Evolutionary conservation across 2,113 vertebrate species (phyloP).

Genomic region (Nerophis lumbriciformis): DNA sequence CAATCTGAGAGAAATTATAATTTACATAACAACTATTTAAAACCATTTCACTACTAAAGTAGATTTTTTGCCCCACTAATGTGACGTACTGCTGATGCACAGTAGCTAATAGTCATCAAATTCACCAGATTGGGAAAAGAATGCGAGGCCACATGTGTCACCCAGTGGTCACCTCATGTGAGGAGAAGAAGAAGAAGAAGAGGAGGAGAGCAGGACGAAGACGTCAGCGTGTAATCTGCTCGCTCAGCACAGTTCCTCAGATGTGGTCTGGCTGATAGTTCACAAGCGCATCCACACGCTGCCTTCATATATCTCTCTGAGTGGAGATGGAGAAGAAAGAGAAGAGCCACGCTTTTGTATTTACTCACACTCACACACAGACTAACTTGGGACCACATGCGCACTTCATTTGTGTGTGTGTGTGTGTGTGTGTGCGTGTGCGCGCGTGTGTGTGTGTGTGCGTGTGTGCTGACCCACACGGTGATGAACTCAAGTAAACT

Average conservation of each 20-base stretch:
- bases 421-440: background rate
- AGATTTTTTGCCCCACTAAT: background rate
- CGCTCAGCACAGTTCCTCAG: slow-evolving; percentile 77
- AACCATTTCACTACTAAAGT: background rate
- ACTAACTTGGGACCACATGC: slow-evolving; percentile 61
- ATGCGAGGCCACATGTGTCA: slow-evolving; percentile 25
- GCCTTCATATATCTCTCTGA: slow-evolving; percentile 71
- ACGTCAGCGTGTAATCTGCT: slow-evolving; percentile 70
- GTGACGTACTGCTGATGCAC: slow-evolving; percentile 1
- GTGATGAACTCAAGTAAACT: slow-evolving; percentile 73
- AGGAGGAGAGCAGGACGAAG: slow-evolving; percentile 46
- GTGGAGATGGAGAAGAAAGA: background rate
- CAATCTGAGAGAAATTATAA: too few species aligned
- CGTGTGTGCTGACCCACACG: slow-evolving; percentile 67
- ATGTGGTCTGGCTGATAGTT: slow-evolving; percentile 90
- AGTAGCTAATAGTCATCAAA: background rate
- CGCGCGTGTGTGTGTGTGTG: slow-evolving; percentile 32
- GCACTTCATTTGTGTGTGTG: slow-evolving; percentile 52
- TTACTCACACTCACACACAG: slow-evolving; percentile 67
- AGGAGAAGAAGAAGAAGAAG: slow-evolving; percentile 4
- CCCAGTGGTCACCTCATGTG: slow-evolving; percentile 33
- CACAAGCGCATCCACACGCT: slow-evolving; percentile 79
- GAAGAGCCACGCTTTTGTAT: slow-evolving; percentile 57
- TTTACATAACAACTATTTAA: too few species aligned
- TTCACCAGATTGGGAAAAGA: background rate